Evolutionary conservation across 2,797 vertebrate genomes (phyloP).

Genomic region (Tenualosa ilisha): DNA sequence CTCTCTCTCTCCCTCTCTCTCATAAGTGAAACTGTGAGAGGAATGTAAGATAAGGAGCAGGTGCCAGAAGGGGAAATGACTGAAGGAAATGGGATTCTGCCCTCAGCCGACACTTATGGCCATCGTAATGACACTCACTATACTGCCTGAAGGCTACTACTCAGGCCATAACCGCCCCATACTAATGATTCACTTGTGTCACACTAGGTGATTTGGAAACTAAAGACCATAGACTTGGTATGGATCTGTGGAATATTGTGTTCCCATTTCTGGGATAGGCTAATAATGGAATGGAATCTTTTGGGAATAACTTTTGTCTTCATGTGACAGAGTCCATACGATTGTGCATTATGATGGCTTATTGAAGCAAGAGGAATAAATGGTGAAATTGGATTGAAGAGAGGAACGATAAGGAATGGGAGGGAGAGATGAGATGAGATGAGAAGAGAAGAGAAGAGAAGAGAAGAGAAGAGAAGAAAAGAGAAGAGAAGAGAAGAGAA

Average conservation of each 20-base stretch:
- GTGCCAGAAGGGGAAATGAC: neutral
- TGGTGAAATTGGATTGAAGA: neutral
- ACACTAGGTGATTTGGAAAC: neutral
- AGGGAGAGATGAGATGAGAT: neutral
- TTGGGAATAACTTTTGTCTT: neutral
- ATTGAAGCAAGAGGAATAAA: neutral
- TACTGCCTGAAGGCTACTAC: neutral
- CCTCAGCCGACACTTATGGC: neutral
- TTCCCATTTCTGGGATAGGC: neutral
- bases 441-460: neutral
- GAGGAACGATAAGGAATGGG: no score
- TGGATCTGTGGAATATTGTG: neutral
- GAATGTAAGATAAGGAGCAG: neutral
- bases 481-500: neutral
- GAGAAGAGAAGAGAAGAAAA: neutral
- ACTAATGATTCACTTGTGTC: neutral
- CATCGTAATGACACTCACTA: neutral
- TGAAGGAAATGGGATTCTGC: constrained; percentile 9
- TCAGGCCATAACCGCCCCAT: neutral
- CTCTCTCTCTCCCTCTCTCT: neutral
- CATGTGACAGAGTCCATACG: neutral
- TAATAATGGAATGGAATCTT: neutral
- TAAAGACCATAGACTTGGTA: neutral
- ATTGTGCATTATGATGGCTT: neutral
- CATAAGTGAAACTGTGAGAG: neutral